These are phyloP conservation scores for Spinus olivaceus DNA, from an alignment of 2,797 vertebrate species.

Conservation along the genomic window DNA sequence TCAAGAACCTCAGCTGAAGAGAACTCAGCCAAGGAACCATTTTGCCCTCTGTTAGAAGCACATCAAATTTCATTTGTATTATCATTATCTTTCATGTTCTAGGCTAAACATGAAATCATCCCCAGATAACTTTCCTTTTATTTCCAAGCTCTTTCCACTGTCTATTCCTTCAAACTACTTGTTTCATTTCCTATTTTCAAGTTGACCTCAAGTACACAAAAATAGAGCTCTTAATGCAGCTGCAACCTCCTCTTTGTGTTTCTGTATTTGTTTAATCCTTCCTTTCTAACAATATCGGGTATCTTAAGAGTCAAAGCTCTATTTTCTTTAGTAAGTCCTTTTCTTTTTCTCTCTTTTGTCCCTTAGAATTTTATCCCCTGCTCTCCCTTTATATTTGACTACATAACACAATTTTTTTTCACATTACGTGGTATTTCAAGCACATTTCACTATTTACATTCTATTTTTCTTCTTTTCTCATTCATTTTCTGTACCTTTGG, in stretches of 20 bases:
- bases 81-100: neutral
- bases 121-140: neutral
- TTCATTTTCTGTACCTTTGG: neutral
- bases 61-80: neutral
- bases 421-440: neutral
- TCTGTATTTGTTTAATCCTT: slow-evolving; percentile 7
- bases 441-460: neutral
- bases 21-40: neutral
- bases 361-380: neutral
- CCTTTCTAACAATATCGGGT: neutral
- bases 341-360: neutral
- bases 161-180: neutral
- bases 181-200: neutral
- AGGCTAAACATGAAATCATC: neutral
- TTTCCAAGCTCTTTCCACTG: neutral
- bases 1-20: neutral
- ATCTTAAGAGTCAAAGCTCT: neutral
- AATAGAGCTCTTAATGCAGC: neutral
- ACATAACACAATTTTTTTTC: neutral
- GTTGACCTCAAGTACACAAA: neutral
- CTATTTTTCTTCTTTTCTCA: neutral
- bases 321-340: neutral
- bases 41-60: neutral
- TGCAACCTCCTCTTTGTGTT: neutral
- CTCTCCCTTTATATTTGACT: neutral